Evolutionary conservation across 1,140 invertebrate species (phyloP).

Genomic region (Solenopsis fugax): DNA sequence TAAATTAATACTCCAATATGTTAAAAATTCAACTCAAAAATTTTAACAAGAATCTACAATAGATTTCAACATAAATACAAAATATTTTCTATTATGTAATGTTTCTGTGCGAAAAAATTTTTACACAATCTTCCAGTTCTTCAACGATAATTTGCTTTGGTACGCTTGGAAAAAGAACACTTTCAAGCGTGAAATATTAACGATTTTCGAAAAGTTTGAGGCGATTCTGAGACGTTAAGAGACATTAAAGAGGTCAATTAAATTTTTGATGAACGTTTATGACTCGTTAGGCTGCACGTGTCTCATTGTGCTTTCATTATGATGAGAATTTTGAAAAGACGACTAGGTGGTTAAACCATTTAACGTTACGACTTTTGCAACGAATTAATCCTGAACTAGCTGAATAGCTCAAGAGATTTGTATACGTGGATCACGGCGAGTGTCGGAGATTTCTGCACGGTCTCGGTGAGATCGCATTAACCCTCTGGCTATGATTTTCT

Average conservation of each 20-base stretch:
- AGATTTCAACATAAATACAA: neutral
- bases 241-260: neutral
- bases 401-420: neutral
- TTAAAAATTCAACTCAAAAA: too few species aligned
- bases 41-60: too few species aligned
- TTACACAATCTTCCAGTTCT: too few species aligned
- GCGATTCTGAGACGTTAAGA: neutral
- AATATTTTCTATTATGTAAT: neutral
- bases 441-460: neutral
- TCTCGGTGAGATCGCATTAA: neutral
- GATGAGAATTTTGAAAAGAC: neutral
- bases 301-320: neutral
- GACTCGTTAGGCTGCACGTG: neutral
- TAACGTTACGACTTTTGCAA: neutral
- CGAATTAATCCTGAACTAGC: neutral
- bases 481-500: conserved; percentile 3
- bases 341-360: neutral
- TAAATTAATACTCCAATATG: too few species aligned
- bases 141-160: neutral
- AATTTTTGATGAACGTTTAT: neutral
- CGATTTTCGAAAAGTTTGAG: neutral
- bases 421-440: neutral
- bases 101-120: neutral
- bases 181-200: neutral
- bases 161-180: neutral